Percentiles rank a stretch among this genome's conserved stretches.
phyloP scores from a whole-genome alignment of 1,140 invertebrate genomes.

The Notospermus geniculatus region DNA sequence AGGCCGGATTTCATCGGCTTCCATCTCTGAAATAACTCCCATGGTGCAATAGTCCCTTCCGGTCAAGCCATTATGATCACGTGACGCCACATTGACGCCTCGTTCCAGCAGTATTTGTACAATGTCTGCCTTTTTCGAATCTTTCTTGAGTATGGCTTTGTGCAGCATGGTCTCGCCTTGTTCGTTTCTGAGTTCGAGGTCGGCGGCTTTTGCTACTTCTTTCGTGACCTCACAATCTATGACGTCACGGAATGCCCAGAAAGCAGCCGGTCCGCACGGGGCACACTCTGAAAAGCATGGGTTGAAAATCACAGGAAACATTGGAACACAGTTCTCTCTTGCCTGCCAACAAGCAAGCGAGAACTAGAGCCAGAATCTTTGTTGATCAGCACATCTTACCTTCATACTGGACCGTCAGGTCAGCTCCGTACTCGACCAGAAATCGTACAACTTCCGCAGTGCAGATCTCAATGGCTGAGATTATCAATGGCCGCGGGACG shows the following conservation, averaged over 20 bases:
- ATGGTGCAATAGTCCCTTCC: conserved; percentile 29
- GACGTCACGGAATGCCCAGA: conserved; percentile 33
- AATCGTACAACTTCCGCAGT: conserved; percentile 32
- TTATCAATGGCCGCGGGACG: conserved; percentile 29
- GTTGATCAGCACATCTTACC: too few relatives aligned
- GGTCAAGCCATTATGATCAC: conserved; percentile 29
- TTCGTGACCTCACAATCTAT: conserved; percentile 25
- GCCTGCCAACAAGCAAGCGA: too few relatives aligned
- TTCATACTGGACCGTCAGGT: conserved; percentile 29
- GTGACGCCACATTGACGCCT: conserved; percentile 23
- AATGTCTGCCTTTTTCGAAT: conserved; percentile 20
- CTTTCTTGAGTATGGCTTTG: conserved; percentile 21
- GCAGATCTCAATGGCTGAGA: conserved; percentile 27
- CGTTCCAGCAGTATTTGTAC: conserved; percentile 22
- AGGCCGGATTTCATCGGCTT: neutral
- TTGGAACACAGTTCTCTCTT: too few relatives aligned
- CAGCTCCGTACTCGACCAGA: conserved; percentile 26
- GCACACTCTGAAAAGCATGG: conserved; percentile 22
- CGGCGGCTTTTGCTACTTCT: conserved; percentile 24
- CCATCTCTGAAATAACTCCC: conserved; percentile 8
- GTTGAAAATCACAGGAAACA: too few relatives aligned
- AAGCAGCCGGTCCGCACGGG: conserved; percentile 33
- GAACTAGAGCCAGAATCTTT: too few relatives aligned
- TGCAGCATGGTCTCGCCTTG: conserved; percentile 25
- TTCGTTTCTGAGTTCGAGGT: conserved; percentile 29